Conservation (phyloP, 2,888 invertebrate genomes). For the Geophilus truncorum region DNA sequence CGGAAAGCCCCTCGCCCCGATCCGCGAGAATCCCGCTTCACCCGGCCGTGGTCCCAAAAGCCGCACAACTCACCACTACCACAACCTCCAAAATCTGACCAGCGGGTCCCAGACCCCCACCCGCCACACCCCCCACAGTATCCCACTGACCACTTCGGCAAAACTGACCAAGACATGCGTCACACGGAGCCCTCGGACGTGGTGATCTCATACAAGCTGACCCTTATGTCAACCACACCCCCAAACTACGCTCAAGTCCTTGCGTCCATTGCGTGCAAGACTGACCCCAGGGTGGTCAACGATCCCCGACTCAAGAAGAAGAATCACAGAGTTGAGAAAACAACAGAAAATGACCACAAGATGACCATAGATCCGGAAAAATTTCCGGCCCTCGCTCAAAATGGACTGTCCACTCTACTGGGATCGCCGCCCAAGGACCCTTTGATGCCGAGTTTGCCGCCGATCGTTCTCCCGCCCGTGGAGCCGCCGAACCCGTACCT, state of each 20-base stretch:
- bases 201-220: conserved; percentile 37
- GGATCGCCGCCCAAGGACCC: background rate
- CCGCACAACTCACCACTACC: too few species aligned
- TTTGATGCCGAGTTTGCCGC: background rate
- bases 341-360: background rate
- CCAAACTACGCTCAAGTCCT: conserved; percentile 38
- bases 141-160: background rate
- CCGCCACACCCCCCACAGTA: background rate
- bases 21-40: background rate
- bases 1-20: background rate
- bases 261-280: conserved; percentile 35
- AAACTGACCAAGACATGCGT: conserved; percentile 22
- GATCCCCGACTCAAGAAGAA: conserved; percentile 47
- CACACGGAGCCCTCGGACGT: background rate
- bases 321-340: background rate
- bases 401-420: background rate
- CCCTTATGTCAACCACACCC: conserved; percentile 29
- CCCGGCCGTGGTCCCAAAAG: background rate
- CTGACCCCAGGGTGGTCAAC: conserved; percentile 45
- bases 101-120: background rate
- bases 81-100: too few species aligned
- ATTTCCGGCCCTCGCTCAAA: background rate
- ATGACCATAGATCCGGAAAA: background rate
- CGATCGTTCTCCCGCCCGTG: background rate
- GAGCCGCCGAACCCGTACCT: background rate